Conservation (phyloP, 2,113 vertebrate genomes). For the Tyto alba region DNA sequence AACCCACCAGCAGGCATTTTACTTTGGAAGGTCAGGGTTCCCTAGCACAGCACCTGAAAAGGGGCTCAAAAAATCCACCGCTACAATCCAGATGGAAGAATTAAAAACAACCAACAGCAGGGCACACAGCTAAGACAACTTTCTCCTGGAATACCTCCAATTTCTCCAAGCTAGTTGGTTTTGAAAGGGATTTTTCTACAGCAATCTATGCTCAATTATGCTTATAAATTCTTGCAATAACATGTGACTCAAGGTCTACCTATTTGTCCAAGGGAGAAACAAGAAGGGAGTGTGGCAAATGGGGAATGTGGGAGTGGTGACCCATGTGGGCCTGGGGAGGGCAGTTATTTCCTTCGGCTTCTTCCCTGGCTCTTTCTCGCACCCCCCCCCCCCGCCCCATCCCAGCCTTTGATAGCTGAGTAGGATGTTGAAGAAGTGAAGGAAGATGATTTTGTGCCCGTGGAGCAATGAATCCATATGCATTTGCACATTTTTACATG, state of each 20-base stretch:
- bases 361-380: not conserved
- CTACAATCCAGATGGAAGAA: not conserved
- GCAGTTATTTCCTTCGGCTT: not conserved
- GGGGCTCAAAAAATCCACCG: not conserved
- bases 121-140: not conserved
- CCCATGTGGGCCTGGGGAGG: not conserved
- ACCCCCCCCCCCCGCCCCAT: accelerated
- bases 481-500: not conserved
- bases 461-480: not conserved
- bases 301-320: constrained; percentile 39
- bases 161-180: not conserved
- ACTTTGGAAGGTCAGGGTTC: not conserved
- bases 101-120: not conserved
- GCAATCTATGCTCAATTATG: constrained; percentile 1
- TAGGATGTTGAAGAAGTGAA: not conserved
- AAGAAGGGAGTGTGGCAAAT: constrained; percentile 7
- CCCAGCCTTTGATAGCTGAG: not conserved
- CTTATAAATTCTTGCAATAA: constrained; percentile 18
- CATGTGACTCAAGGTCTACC: constrained; percentile 45
- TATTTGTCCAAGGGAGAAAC: constrained; percentile 1
- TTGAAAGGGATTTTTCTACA: constrained; percentile 2
- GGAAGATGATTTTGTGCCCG: not conserved
- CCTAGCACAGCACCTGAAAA: not conserved
- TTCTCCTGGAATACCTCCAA: not conserved
- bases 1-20: not conserved